phyloP scores from a whole-genome alignment of 2,888 invertebrate species.

The Polietes domitor region DNA sequence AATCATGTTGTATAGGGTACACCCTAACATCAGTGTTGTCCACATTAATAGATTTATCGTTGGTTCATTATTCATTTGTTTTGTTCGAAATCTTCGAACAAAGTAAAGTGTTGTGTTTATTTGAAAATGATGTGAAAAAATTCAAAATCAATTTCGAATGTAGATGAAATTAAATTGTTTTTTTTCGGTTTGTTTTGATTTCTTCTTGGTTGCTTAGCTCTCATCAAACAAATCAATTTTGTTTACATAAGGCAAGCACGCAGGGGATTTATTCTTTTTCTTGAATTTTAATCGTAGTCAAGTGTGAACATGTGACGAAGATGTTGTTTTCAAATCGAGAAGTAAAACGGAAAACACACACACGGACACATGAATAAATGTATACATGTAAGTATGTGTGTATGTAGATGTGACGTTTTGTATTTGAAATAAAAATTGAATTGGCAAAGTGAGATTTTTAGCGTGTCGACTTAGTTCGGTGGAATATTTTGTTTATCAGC shows the following conservation, averaged over 20 bases:
- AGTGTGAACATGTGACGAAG: background rate
- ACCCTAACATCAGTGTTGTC: background rate
- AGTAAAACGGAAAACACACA: background rate
- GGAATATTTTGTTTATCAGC: too few species aligned
- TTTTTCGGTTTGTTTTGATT: background rate
- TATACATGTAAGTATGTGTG: too few species aligned
- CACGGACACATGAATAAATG: too few species aligned
- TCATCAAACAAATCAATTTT: background rate
- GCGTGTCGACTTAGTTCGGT: too few species aligned
- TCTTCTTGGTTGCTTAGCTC: background rate
- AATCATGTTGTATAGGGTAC: background rate
- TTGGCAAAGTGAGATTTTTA: too few species aligned
- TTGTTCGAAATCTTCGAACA: background rate
- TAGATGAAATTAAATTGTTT: background rate
- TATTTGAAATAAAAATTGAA: too few species aligned
- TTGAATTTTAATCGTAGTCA: background rate
- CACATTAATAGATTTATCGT: background rate
- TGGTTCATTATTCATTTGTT: background rate
- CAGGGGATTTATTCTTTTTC: too few species aligned
- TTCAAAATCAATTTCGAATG: background rate
- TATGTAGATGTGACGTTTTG: too few species aligned
- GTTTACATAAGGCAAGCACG: background rate
- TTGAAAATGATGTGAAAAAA: background rate
- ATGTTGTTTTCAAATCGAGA: background rate
- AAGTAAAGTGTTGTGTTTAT: background rate